A percentile compares a stretch with the other conserved stretches of the same genome.
Conservation (phyloP, 2,113 vertebrate species). For the Cygnus atratus region DNA sequence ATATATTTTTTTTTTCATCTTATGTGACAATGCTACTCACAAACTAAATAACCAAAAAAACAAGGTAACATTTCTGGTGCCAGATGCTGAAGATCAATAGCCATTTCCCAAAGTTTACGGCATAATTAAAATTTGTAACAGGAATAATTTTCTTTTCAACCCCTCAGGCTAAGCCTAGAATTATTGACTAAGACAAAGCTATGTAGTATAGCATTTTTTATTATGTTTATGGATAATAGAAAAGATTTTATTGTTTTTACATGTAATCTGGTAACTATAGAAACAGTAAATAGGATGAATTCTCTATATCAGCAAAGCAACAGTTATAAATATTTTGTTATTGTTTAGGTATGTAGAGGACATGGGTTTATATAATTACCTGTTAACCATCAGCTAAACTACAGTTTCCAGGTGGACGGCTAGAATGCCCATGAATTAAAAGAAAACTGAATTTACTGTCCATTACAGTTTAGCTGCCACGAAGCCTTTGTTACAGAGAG, state of each 20-base stretch:
- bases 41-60: slow-evolving; percentile 58
- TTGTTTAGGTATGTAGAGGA: background rate
- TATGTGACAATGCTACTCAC: slow-evolving; percentile 41
- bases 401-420: background rate
- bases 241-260: slow-evolving; percentile 71
- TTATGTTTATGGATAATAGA: slow-evolving; percentile 77
- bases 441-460: background rate
- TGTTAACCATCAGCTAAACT: background rate
- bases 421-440: slow-evolving; percentile 15
- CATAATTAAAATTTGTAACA: slow-evolving; percentile 83
- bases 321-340: slow-evolving; percentile 9
- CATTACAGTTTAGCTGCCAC: background rate
- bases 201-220: slow-evolving; percentile 72
- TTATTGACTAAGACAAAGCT: slow-evolving; percentile 78
- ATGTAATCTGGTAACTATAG: slow-evolving; percentile 68
- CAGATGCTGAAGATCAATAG: slow-evolving; percentile 82
- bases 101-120: slow-evolving; percentile 78
- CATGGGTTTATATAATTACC: background rate
- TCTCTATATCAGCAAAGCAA: background rate
- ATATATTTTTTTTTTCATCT: slow-evolving; percentile 44
- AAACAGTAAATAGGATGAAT: slow-evolving; percentile 57
- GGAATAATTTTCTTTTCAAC: slow-evolving; percentile 77
- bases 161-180: slow-evolving; percentile 76
- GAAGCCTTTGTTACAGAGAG: background rate
- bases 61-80: slow-evolving; percentile 55